Evolutionary conservation across 2,888 invertebrate species (phyloP).

Genomic region (Azorinus chamasolen): DNA sequence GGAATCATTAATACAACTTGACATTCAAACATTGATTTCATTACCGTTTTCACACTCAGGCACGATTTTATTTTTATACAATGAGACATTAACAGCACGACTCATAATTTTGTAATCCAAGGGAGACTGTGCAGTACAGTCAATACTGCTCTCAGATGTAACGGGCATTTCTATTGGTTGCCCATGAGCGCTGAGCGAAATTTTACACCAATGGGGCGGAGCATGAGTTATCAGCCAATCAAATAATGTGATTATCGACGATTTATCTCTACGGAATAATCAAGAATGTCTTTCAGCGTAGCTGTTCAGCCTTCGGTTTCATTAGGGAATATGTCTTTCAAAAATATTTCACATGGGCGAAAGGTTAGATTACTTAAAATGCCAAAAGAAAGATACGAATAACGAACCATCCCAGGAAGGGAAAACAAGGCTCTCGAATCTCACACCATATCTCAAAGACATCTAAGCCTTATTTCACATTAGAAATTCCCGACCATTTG

Average conservation of each 20-base stretch:
- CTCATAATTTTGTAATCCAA: constrained; percentile 63
- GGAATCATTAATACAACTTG: constrained; percentile 41
- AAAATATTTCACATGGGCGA: constrained; percentile 29
- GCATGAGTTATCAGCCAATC: constrained; percentile 48
- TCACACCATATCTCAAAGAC: constrained; percentile 3
- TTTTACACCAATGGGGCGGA: constrained; percentile 44
- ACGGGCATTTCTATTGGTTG: constrained; percentile 44
- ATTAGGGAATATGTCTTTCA: constrained; percentile 32
- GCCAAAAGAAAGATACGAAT: constrained; percentile 34
- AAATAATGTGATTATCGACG: constrained; percentile 25
- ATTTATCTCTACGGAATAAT: constrained; percentile 31
- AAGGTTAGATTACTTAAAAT: constrained; percentile 51
- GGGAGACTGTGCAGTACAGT: constrained; percentile 13
- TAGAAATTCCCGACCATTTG: neutral
- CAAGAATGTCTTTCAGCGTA: constrained; percentile 40
- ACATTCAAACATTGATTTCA: constrained; percentile 63
- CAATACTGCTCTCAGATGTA: constrained; percentile 31
- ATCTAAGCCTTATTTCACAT: constrained; percentile 8
- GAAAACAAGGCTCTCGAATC: constrained; percentile 27
- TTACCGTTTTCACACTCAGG: constrained; percentile 59
- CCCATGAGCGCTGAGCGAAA: constrained; percentile 23
- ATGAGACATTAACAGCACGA: constrained; percentile 61
- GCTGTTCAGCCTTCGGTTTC: constrained; percentile 16
- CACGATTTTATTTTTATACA: constrained; percentile 54
- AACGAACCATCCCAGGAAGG: constrained; percentile 16